phyloP scores from a whole-genome alignment of 2,797 vertebrate genomes.

The Rhodeus uyekii region DNA sequence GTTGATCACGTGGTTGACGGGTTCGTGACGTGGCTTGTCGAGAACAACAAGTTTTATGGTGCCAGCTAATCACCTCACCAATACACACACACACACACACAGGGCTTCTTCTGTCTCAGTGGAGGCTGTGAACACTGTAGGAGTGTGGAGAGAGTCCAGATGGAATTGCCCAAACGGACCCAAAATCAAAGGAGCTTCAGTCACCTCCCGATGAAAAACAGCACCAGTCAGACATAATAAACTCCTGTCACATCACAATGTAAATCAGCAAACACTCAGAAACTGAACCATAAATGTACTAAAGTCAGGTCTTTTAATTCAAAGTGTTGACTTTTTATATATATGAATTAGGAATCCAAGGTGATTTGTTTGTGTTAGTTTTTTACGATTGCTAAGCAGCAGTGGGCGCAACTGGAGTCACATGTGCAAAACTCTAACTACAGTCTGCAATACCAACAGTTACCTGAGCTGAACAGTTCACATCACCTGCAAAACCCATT shows the following conservation, averaged over 20 bases:
- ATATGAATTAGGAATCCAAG: constrained; percentile 20
- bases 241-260: constrained; percentile 17
- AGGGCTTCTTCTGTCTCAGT: constrained; percentile 1
- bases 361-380: constrained; percentile 47
- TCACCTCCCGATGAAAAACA: constrained; percentile 18
- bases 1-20: too few species aligned
- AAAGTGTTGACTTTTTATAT: constrained; percentile 16
- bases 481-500: too few species aligned
- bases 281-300: neutral
- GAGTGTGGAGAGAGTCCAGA: constrained; percentile 18
- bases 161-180: constrained; percentile 21
- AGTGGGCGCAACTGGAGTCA: too few species aligned
- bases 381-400: too few species aligned
- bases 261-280: constrained; percentile 27
- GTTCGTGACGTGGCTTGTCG: too few species aligned
- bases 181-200: constrained; percentile 25
- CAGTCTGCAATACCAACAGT: too few species aligned
- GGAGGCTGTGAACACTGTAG: constrained; percentile 7
- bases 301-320: constrained; percentile 15
- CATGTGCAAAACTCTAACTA: too few species aligned
- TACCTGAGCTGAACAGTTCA: too few species aligned
- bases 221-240: constrained; percentile 26
- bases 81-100: too few species aligned
- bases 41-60: too few species aligned
- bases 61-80: too few species aligned